Base-by-base conservation (phyloP, 1,140 invertebrate genomes). In the Rhyacophila brunnea region DNA sequence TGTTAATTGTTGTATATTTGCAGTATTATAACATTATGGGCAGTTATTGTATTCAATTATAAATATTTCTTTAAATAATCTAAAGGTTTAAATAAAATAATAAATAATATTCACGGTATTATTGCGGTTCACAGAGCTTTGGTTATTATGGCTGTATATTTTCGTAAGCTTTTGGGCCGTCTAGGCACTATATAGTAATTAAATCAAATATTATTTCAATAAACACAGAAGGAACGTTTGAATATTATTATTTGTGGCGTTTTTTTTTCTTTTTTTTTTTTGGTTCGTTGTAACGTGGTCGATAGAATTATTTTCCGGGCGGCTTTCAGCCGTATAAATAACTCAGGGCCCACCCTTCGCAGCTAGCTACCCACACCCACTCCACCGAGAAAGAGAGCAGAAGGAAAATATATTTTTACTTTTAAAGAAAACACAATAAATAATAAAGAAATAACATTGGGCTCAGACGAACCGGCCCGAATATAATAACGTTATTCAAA, bases 371-470 rank as follows among this genome's bases (percentile, higher is more conserved):
- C 49, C 10, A 13, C 11, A 17, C 52, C 52, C 48, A 42, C 43
- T 45, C 35, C 36, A 28, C 11, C n/a, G 32, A 11, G 47, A 34
- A 28, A 28, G 32, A 28, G 28, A 14, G 48, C 20, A 43, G 32
- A 52, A 48, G 54, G 36, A 50, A 59, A 45, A 64, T 64, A 59
- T 64, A 60, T 64, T 60, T 64, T 60, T 57, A 64, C 57, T 59
- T 64, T 64, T 56, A 64, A 64, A 60, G 57, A 64, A 64, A 59
- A 64, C 62, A 64, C 62, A 64, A 64, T 64, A 64, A 64, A 64
- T 64, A 64, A 64, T 60, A 64, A 64, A 64, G 62, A 64, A 64
- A 60, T 64, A 59, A 64, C 62, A 64, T 60, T 43, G 62, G 51
- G 35, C 55, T 58, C 57, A 55, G 57, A 54, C 44, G 62, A 54